These are phyloP conservation scores for Myotis yumanensis DNA, from an alignment of 2,113 vertebrate genomes.

Conservation along the genomic window DNA sequence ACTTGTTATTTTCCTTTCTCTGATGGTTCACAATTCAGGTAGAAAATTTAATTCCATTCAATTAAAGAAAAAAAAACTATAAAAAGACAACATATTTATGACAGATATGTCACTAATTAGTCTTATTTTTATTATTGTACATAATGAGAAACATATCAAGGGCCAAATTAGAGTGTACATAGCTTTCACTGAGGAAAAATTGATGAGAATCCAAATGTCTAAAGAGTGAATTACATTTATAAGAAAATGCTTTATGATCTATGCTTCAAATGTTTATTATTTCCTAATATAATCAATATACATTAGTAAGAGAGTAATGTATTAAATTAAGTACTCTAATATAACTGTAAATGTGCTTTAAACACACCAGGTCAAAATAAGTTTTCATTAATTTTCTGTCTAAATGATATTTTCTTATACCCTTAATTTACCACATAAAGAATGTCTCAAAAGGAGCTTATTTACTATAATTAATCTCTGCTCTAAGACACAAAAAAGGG, in stretches of 20 bases:
- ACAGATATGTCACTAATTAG: background rate
- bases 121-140: constrained; percentile 16
- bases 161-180: background rate
- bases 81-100: constrained; percentile 35
- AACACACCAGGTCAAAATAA: constrained; percentile 27
- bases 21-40: background rate
- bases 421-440: constrained; percentile 36
- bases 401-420: constrained; percentile 23
- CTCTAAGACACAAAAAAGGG: background rate
- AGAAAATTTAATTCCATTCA: constrained; percentile 51
- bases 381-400: constrained; percentile 44
- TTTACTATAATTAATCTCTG: constrained; percentile 38
- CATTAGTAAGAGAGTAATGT: background rate
- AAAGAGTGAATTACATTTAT: background rate
- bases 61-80: constrained; percentile 26
- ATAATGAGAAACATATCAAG: constrained; percentile 39
- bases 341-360: constrained; percentile 47
- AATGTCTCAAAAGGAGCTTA: constrained; percentile 16
- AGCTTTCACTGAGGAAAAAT: background rate
- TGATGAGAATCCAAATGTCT: constrained; percentile 13
- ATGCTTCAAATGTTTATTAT: constrained; percentile 29
- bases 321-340: background rate
- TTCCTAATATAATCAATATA: constrained; percentile 40
- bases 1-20: background rate
- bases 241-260: constrained; percentile 25